Percentiles rank a stretch among this genome's conserved stretches.
phyloP scores from a whole-genome alignment of 2,797 vertebrate genomes.

The Macrochelys suwanniensis region DNA sequence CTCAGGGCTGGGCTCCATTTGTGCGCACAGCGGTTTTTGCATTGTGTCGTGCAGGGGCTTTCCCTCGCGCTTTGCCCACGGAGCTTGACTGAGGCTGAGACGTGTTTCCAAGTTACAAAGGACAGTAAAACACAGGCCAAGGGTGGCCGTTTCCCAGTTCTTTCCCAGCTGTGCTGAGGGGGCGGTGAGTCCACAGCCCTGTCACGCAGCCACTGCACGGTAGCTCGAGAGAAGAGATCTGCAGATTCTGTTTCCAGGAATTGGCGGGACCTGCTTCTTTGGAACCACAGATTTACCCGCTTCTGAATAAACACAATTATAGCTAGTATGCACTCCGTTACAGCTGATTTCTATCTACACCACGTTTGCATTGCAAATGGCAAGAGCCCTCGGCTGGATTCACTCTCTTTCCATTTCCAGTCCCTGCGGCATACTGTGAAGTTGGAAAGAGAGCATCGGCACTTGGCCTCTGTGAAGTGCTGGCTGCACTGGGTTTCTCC shows the following conservation, averaged over 20 bases:
- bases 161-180: not conserved
- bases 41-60: not conserved
- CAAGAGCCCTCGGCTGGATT: not conserved
- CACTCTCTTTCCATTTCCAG: not conserved
- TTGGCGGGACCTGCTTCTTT: not conserved
- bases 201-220: not conserved
- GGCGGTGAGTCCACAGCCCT: fast-evolving
- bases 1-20: not conserved
- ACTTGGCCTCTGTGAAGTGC: not conserved
- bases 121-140: fast-evolving
- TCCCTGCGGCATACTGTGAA: not conserved
- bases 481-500: conserved; percentile 36
- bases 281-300: not conserved
- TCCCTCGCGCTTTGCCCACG: fast-evolving
- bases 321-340: not conserved
- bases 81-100: not conserved
- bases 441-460: conserved; percentile 42
- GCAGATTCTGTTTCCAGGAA: conserved; percentile 30
- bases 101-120: not conserved
- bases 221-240: conserved; percentile 28
- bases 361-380: not conserved
- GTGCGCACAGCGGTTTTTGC: fast-evolving
- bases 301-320: conserved; percentile 49
- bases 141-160: fast-evolving
- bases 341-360: conserved; percentile 48